phyloP scores from a whole-genome alignment of 2,113 vertebrate species.

The Calypte anna region DNA sequence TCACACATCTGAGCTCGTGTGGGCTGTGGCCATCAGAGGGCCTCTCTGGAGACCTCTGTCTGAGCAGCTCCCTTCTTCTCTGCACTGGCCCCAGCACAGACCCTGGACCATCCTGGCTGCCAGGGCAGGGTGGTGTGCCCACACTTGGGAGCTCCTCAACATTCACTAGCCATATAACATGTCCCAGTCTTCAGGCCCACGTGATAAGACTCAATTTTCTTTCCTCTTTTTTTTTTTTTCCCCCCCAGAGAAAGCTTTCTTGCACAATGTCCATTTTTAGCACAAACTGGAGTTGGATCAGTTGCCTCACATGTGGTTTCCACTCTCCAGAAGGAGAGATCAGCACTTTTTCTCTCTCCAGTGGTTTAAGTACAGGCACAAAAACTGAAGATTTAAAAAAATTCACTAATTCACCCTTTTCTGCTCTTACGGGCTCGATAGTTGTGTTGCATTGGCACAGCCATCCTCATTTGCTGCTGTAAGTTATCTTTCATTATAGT shows the following conservation, averaged over 20 bases:
- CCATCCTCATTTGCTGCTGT: neutral
- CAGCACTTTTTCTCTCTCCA: conserved; percentile 51
- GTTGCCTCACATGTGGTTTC: conserved; percentile 58
- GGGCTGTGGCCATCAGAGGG: neutral
- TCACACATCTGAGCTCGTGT: neutral
- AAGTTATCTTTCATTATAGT: neutral
- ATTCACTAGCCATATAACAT: neutral
- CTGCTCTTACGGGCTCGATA: neutral
- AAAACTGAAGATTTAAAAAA: neutral
- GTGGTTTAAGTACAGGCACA: conserved; percentile 18
- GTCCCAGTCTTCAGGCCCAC: neutral
- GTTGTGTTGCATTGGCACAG: neutral
- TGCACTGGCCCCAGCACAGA: fast-evolving
- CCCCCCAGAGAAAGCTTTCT: conserved; percentile 28
- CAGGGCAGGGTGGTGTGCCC: fast-evolving
- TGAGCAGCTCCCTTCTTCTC: neutral
- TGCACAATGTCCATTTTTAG: conserved; percentile 65
- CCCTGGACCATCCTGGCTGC: too few species aligned
- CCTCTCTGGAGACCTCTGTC: neutral
- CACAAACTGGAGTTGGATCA: conserved; percentile 59
- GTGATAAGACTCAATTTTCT: conserved; percentile 11
- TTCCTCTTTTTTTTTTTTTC: neutral
- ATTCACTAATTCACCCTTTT: neutral
- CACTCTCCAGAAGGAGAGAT: conserved; percentile 37
- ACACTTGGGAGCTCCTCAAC: neutral